Percentiles rank a stretch among this genome's conserved stretches.
Conservation (phyloP, 2,797 vertebrate species). For the Hydrolagus colliei region DNA sequence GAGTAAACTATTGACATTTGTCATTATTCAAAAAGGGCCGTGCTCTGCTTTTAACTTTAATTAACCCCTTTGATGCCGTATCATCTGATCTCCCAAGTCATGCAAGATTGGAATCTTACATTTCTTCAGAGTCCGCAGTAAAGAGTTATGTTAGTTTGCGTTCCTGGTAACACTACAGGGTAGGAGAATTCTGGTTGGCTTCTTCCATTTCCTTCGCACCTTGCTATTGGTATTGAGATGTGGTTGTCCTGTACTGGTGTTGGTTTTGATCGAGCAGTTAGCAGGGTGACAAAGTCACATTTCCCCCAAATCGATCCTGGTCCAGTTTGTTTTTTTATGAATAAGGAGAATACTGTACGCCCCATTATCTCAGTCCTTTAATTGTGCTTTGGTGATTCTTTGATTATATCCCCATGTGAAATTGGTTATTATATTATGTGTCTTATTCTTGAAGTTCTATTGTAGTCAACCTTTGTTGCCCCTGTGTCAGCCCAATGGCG, state of each 20-base stretch:
- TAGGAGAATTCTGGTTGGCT: not conserved
- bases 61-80: conserved; percentile 21
- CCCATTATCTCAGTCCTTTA: too few species aligned
- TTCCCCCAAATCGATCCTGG: not conserved
- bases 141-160: conserved; percentile 7
- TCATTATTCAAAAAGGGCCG: conserved; percentile 7
- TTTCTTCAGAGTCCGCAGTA: not conserved
- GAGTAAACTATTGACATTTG: conserved; percentile 18
- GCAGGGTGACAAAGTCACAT: not conserved
- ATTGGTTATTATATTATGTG: too few species aligned
- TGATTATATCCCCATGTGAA: too few species aligned
- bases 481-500: too few species aligned
- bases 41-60: conserved; percentile 1
- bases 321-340: not conserved
- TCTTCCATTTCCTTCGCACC: not conserved
- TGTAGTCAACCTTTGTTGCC: too few species aligned
- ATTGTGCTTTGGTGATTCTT: too few species aligned
- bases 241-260: not conserved
- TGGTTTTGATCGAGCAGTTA: not conserved
- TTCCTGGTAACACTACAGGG: not conserved
- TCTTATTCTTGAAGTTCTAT: too few species aligned
- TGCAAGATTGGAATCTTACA: conserved; percentile 14
- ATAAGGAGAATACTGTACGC: too few species aligned
- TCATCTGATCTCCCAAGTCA: conserved; percentile 24
- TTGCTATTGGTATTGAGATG: not conserved